phyloP scores from a whole-genome alignment of 2,888 invertebrate genomes.

The Chironomus tentans region DNA sequence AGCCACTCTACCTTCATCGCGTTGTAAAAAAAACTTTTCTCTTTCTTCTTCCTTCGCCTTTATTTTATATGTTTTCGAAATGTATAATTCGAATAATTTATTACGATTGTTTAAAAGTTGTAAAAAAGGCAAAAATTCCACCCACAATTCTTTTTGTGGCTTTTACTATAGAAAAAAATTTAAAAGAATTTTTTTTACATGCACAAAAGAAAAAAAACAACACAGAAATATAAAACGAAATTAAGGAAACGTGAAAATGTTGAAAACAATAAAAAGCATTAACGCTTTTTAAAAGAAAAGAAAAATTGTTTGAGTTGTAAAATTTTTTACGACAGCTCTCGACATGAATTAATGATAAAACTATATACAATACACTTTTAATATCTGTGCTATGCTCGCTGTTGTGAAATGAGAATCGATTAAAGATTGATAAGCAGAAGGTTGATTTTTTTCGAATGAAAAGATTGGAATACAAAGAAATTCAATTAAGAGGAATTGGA shows the following conservation, averaged over 20 bases:
- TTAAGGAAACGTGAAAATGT: not conserved
- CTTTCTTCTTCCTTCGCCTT: too few species aligned
- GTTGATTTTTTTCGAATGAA: too few species aligned
- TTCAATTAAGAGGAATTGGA: too few species aligned
- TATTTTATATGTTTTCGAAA: constrained; percentile 1
- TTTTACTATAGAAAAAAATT: not conserved
- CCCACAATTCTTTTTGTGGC: not conserved
- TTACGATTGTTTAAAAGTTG: constrained; percentile 4
- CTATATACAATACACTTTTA: too few species aligned
- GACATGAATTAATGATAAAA: too few species aligned
- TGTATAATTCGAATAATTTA: constrained; percentile 7
- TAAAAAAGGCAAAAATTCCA: not conserved
- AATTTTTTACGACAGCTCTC: too few species aligned
- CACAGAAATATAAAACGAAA: not conserved
- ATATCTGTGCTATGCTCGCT: too few species aligned
- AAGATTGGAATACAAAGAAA: too few species aligned
- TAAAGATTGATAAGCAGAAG: too few species aligned
- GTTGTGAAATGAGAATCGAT: too few species aligned
- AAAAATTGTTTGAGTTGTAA: not conserved
- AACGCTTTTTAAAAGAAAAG: not conserved
- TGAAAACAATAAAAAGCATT: not conserved
- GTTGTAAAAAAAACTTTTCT: too few species aligned
- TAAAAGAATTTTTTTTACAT: not conserved
- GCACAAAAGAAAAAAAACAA: not conserved
- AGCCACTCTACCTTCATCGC: too few species aligned